Evolutionary conservation across 2,113 vertebrate species (phyloP), one percentile per base, ranked within the genome.

Genomic region (Pleuronectes platessa): DNA sequence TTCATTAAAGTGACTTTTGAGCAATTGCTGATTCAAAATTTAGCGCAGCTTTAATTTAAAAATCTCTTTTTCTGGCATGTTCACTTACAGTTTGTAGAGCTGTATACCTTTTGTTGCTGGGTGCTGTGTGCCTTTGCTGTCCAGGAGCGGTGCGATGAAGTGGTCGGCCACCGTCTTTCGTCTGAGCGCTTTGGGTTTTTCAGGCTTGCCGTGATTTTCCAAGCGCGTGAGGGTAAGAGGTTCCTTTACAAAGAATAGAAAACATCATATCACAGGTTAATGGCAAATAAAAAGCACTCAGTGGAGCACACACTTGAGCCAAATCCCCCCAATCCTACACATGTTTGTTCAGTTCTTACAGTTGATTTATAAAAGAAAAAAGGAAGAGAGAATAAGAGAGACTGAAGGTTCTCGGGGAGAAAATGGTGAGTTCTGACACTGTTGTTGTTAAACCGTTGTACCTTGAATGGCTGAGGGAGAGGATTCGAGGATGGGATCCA

Each of bases 391-490:
- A 31, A 31, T 31, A 31, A 31, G 31, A 31, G 13, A 12, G 40
- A 42, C 40, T 12, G 40, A 42, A 42, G 40, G 12, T 12, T 11
- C 40, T 42, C 11, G 13, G 11, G 40, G 40, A 42, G 40, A 3
- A 31, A 13, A 42, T 42, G 40, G 11, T 42, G 40, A 27, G 37
- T 60, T 27, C 2, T 5, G 58, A 40, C 26, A 35, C 31, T 63
- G 3, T 5, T 63, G n/a, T 10, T 12, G n/a, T 24, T 9, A 23
- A 51, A n/a, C 5, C 15, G 51, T 0, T 79, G 81, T 90, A 95
- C 94, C 91, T 97, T 98, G 90, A 99, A 99, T 4, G 97, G 92
- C 90, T 98, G 98, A n/a, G 97, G 97, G 79, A 99, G 95, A 58
- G 97, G 96, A 88, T 98, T 98, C 71, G 96, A 95, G 47, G 87